Evolutionary conservation across 1,140 invertebrate species (phyloP).

Genomic region (Agrypnia vestita): DNA sequence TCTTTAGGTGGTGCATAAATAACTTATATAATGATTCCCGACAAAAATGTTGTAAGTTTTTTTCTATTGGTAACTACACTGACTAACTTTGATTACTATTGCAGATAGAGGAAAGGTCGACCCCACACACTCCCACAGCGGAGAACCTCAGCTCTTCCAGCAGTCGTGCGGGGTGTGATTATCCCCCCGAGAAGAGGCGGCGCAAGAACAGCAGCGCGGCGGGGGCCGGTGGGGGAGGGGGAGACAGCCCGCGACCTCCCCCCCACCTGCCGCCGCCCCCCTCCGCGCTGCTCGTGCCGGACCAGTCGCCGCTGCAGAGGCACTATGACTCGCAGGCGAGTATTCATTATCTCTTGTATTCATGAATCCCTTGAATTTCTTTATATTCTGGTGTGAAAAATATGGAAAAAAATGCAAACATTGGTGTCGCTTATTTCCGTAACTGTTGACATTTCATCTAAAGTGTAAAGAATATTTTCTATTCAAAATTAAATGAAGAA

Average conservation of each 20-base stretch:
- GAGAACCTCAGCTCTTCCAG: conserved; percentile 65
- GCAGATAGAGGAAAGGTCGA: conserved; percentile 69
- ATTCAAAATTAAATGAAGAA: too few species aligned
- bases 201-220: conserved; percentile 55
- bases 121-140: conserved; percentile 67
- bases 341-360: too few species aligned
- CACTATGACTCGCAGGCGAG: conserved; percentile 56
- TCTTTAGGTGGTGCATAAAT: too few species aligned
- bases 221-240: conserved; percentile 62
- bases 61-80: too few species aligned
- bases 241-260: conserved; percentile 8
- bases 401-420: too few species aligned
- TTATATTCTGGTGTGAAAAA: too few species aligned
- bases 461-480: too few species aligned
- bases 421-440: too few species aligned
- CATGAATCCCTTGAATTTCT: too few species aligned
- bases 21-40: too few species aligned
- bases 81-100: background rate
- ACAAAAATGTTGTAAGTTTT: too few species aligned
- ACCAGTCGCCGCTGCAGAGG: conserved; percentile 59
- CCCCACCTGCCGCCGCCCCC: conserved; percentile 62
- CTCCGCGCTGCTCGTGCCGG: conserved; percentile 53
- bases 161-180: conserved; percentile 13
- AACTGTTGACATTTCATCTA: too few species aligned
- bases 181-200: conserved; percentile 61